Percentiles rank a stretch among this genome's conserved stretches.
Evolutionary conservation across 1,140 invertebrate genomes (phyloP).

Genomic region (Drosophila guanche): DNA sequence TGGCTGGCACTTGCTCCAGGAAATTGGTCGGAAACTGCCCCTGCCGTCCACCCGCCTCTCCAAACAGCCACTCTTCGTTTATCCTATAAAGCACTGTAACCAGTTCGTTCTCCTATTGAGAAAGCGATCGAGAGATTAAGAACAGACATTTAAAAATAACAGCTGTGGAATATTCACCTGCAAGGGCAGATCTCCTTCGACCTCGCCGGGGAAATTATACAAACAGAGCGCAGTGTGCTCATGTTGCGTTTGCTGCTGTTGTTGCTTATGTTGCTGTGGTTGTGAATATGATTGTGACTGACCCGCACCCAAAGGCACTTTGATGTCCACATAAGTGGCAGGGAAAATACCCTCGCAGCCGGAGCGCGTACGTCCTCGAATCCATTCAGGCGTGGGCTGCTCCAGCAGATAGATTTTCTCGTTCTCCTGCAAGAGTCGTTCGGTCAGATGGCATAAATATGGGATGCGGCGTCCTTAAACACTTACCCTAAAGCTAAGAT

Average conservation of each 20-base stretch:
- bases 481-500: constrained; percentile 89
- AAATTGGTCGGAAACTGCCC: constrained; percentile 94
- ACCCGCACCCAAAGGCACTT: constrained; percentile 86
- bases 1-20: constrained; percentile 86
- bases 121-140: constrained; percentile 1
- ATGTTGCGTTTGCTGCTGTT: constrained; percentile 7
- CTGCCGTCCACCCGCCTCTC: constrained; percentile 87
- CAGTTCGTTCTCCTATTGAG: constrained; percentile 84
- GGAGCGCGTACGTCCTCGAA: constrained; percentile 87
- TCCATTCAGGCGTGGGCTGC: constrained; percentile 91
- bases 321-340: constrained; percentile 90
- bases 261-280: constrained; percentile 31
- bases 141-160: neutral
- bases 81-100: constrained; percentile 89
- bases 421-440: constrained; percentile 85
- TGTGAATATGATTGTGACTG: too few species aligned
- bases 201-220: constrained; percentile 87
- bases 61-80: constrained; percentile 92
- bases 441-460: neutral
- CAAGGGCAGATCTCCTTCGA: constrained; percentile 86
- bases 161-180: constrained; percentile 80
- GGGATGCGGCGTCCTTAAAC: neutral
- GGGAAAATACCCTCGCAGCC: constrained; percentile 92
- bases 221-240: constrained; percentile 84
- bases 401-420: constrained; percentile 88